phyloP scores from a whole-genome alignment of 2,113 vertebrate species.

The Hyperoodon ampullatus region DNA sequence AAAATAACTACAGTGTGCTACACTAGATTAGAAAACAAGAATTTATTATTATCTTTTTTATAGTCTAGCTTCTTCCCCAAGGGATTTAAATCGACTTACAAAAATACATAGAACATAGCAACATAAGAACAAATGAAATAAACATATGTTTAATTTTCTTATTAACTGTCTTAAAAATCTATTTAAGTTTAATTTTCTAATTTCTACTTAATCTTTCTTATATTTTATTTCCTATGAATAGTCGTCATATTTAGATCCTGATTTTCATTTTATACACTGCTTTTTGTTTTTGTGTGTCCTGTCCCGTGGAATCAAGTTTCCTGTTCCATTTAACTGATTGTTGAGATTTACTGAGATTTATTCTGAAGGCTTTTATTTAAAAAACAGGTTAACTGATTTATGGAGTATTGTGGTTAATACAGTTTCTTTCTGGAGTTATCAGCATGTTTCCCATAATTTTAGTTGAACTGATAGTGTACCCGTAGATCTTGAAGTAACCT shows the following conservation, averaged over 20 bases:
- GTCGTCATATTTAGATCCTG: neutral
- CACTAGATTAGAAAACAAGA: neutral
- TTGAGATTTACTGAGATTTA: conserved; percentile 55
- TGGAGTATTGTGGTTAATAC: neutral
- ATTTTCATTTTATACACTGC: neutral
- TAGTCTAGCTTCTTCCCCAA: neutral
- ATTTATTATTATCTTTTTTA: neutral
- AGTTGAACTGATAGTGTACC: neutral
- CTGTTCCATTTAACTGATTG: conserved; percentile 32
- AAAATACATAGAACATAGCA: neutral
- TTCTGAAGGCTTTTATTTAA: conserved; percentile 45
- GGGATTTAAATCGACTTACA: neutral
- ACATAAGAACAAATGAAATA: neutral
- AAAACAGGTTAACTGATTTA: neutral
- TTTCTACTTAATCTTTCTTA: neutral
- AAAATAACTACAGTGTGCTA: neutral
- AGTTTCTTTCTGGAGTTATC: neutral
- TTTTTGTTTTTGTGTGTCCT: neutral
- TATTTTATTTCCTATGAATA: neutral
- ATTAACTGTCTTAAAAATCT: neutral
- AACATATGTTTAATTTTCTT: neutral
- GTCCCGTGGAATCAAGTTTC: conserved; percentile 41
- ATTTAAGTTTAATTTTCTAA: neutral
- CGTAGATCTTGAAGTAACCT: neutral
- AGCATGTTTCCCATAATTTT: neutral